These are phyloP conservation scores for Papilio polyxenes DNA, from an alignment of 1,140 invertebrate genomes.

Conservation along the genomic window DNA sequence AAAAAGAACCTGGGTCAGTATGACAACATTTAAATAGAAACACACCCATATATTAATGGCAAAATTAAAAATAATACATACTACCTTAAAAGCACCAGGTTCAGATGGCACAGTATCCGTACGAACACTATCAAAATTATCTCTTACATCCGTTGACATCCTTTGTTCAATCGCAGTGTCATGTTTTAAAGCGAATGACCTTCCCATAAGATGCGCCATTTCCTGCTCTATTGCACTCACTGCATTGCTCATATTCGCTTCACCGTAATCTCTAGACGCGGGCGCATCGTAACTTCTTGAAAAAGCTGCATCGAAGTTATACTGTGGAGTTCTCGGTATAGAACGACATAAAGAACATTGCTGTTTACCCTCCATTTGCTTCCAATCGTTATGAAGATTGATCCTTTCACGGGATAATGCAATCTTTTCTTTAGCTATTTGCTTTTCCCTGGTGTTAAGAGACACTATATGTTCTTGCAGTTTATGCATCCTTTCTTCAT, in stretches of 20 bases:
- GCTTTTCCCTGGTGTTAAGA: conserved; percentile 74
- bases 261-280: conserved; percentile 55
- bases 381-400: conserved; percentile 73
- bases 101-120: conserved; percentile 46
- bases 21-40: too few species aligned
- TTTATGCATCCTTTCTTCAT: conserved; percentile 74
- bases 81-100: conserved; percentile 56
- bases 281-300: conserved; percentile 50
- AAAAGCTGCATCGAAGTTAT: conserved; percentile 53
- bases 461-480: conserved; percentile 78
- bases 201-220: conserved; percentile 65
- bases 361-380: conserved; percentile 65
- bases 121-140: neutral
- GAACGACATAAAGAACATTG: conserved; percentile 72
- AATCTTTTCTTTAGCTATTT: conserved; percentile 78
- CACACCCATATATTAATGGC: too few species aligned
- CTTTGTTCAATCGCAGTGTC: conserved; percentile 39
- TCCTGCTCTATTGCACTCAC: conserved; percentile 66
- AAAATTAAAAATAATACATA: neutral
- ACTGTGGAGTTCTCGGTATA: conserved; percentile 50
- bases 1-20: neutral
- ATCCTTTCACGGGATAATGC: conserved; percentile 74
- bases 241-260: conserved; percentile 52
- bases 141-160: neutral
- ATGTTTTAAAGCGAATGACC: conserved; percentile 52